Conservation (phyloP, 1,140 invertebrate species). For the Magallana ariakensis region DNA sequence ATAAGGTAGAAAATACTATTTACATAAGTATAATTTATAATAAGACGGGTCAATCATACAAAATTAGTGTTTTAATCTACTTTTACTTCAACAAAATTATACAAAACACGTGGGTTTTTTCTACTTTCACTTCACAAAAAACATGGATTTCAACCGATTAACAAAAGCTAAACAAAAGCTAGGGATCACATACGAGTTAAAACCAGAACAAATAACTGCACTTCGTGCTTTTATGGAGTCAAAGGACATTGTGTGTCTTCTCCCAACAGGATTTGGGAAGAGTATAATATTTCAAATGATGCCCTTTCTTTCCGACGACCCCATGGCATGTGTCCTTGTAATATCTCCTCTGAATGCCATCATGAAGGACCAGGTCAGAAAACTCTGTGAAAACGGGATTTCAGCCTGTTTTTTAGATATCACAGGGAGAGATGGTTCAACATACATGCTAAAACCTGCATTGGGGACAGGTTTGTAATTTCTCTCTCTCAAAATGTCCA, state of each 20-base stretch:
- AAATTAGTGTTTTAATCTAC: no score
- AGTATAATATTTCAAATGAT: not conserved
- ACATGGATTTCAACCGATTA: not conserved
- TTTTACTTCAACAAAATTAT: no score
- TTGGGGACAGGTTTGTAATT: not conserved
- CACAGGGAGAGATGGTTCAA: slow-evolving; percentile 11
- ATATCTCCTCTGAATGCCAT: slow-evolving; percentile 3
- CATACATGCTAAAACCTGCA: not conserved
- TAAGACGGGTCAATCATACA: not conserved
- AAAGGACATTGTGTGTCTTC: not conserved
- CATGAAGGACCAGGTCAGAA: not conserved
- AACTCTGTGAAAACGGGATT: not conserved
- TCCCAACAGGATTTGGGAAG: not conserved
- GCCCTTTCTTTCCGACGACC: not conserved
- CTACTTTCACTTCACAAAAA: slow-evolving; percentile 1
- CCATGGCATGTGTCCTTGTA: not conserved
- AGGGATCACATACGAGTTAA: not conserved
- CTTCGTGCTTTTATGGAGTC: not conserved
- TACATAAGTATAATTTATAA: not conserved
- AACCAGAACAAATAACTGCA: not conserved
- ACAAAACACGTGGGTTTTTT: not conserved
- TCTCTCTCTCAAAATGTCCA: not conserved
- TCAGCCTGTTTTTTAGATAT: not conserved
- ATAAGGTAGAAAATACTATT: not conserved
- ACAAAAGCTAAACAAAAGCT: not conserved